Evolutionary conservation across 2,797 vertebrate species (phyloP), one percentile per base, ranked within the genome.

Genomic region (Peromyscus nudipes): DNA sequence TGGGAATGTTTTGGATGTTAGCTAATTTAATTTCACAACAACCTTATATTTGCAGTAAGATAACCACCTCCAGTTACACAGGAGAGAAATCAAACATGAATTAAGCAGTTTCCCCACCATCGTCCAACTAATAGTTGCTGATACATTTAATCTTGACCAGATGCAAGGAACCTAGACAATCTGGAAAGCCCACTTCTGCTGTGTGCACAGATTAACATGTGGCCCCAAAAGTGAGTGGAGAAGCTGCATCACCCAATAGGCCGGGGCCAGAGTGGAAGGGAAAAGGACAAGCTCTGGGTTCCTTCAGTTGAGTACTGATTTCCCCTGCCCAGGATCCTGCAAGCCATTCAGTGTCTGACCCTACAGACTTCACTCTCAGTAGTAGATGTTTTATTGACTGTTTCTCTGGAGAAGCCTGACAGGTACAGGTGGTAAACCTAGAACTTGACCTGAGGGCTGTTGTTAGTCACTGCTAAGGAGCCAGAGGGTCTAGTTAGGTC

Each of bases 21-120:
- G 19, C 62, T 80, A 91, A 67, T 95, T 65, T 81, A 93, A 76
- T 81, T 40, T 96, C 76, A 79, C 29, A 69, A 64, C 21, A 88
- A 17, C 21, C 2, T 89, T 81, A 49, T 71, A 9, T 92, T 19
- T 49, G 37, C 43, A 77, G 67, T 34, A 87, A 17, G 62, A 27
- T 84, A 73, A 73, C 40, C 11, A 87, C 55, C 13, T 65, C 10
- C 16, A 29, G 21, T 94, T 83, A 81, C 49, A 82, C 37, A 27
- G 1, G 31, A 46, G 40, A 55, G 87, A 75, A 62, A 17, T 11
- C 17, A 55, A 80, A 29, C 9, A 29, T 37, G 49, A 29, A 55
- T 37, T 16, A 73, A 46, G 13, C 29, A 29, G 81, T 80, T 89
- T 89, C 69, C 25, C 89, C 40, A 46, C 25, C 40, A n/a, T 62